A percentile compares a stretch with the other conserved stretches of the same genome.
These are phyloP conservation scores for Antigone vipio DNA, from an alignment of 2,113 vertebrate genomes.

Conservation along the genomic window DNA sequence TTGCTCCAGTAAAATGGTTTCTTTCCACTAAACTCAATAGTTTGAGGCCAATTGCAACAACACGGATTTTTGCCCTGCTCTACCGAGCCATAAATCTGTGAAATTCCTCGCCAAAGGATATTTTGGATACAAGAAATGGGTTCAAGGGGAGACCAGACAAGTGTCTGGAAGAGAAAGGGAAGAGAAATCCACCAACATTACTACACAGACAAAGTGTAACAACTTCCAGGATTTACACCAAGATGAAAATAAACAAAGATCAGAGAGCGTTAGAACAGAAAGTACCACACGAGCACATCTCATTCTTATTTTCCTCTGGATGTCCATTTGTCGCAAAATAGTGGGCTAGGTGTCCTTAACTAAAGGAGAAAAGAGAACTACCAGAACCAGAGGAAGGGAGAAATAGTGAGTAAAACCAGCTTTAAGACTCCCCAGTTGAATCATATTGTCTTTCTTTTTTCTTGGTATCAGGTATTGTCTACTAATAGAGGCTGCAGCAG, in stretches of 20 bases:
- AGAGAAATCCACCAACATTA: neutral
- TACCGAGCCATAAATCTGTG: neutral
- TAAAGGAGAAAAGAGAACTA: neutral
- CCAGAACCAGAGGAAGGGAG: neutral
- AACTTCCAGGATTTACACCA: neutral
- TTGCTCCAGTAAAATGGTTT: neutral
- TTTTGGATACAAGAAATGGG: neutral
- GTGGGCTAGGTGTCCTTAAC: neutral
- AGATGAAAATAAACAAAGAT: neutral
- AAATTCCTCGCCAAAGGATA: neutral
- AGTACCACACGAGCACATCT: neutral
- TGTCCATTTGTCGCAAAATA: neutral
- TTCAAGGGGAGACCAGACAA: neutral
- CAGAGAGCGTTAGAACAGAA: neutral
- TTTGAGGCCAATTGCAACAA: neutral
- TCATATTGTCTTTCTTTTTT: no score
- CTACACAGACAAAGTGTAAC: neutral
- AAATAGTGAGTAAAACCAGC: neutral
- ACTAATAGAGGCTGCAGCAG: neutral
- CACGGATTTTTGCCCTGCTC: neutral
- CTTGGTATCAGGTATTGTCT: no score
- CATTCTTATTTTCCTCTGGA: neutral
- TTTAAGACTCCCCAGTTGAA: neutral
- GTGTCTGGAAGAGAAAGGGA: accelerated
- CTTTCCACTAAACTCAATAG: neutral